Evolutionary conservation across 1,140 invertebrate species (phyloP).

Genomic region (Scylla paramamosain): DNA sequence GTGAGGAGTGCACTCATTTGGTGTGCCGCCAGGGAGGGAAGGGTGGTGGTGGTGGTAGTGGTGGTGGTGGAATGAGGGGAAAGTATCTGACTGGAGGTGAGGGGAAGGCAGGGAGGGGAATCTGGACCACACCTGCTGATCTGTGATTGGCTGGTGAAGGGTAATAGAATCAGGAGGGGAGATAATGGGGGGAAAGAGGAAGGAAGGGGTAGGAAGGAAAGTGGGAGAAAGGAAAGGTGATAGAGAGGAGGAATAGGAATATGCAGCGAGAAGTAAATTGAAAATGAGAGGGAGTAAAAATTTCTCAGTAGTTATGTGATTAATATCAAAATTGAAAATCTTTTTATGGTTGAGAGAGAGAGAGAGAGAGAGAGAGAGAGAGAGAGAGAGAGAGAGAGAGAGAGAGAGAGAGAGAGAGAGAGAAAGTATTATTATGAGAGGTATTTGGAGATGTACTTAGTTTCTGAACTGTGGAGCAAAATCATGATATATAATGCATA

Average conservation of each 20-base stretch:
- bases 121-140: neutral
- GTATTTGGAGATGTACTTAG: too few species aligned
- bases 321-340: too few species aligned
- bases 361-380: neutral
- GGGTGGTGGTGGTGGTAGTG: neutral
- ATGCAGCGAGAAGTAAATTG: too few species aligned
- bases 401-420: conserved; percentile 18
- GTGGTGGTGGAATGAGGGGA: neutral
- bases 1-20: neutral
- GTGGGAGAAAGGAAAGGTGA: neutral
- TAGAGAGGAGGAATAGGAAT: neutral
- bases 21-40: neutral
- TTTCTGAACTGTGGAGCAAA: too few species aligned
- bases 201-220: neutral
- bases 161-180: neutral
- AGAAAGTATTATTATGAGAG: too few species aligned
- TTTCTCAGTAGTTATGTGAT: too few species aligned
- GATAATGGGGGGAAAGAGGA: neutral
- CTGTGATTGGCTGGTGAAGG: neutral
- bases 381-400: neutral
- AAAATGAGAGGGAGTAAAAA: too few species aligned
- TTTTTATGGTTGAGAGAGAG: neutral
- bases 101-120: neutral
- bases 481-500: too few species aligned
- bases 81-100: neutral